Evolutionary conservation across 1,140 invertebrate genomes (phyloP).

Genomic region (Varroa destructor): DNA sequence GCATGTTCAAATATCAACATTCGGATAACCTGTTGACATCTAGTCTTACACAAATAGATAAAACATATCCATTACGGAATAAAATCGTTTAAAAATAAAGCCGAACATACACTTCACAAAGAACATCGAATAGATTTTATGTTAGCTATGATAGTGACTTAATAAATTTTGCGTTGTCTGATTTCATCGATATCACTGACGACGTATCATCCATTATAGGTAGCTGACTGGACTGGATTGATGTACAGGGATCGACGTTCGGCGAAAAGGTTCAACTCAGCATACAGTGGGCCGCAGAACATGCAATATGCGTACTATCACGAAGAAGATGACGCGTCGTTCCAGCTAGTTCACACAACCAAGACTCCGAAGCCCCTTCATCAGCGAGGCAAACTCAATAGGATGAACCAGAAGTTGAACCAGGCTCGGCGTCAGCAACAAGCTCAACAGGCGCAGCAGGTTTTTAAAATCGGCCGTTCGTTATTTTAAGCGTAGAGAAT

Average conservation of each 20-base stretch:
- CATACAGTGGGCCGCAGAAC: slow-evolving; percentile 64
- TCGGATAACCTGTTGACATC: no score
- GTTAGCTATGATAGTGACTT: no score
- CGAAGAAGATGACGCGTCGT: slow-evolving; percentile 95
- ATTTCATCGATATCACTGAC: no score
- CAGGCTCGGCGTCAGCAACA: slow-evolving; percentile 48
- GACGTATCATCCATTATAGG: slow-evolving; percentile 44
- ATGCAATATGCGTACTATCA: slow-evolving; percentile 94
- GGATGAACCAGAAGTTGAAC: slow-evolving; percentile 56
- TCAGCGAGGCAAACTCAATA: slow-evolving; percentile 66
- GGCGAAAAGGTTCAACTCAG: slow-evolving; percentile 84
- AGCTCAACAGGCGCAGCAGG: slow-evolving; percentile 46
- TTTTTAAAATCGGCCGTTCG: no score
- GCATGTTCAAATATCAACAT: no score
- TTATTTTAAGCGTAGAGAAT: no score
- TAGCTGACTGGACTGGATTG: slow-evolving; percentile 93
- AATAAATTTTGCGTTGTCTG: no score
- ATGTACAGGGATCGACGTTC: slow-evolving; percentile 87
- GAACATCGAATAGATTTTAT: no score
- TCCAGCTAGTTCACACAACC: slow-evolving; percentile 89
- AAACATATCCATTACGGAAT: no score
- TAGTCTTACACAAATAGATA: no score
- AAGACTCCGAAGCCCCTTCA: slow-evolving; percentile 70
- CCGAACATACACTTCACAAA: no score
- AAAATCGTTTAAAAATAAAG: no score